Evolutionary conservation across 2,888 invertebrate genomes (phyloP), one percentile per base, ranked within the genome.

Genomic region (Danaus chrysippus): DNA sequence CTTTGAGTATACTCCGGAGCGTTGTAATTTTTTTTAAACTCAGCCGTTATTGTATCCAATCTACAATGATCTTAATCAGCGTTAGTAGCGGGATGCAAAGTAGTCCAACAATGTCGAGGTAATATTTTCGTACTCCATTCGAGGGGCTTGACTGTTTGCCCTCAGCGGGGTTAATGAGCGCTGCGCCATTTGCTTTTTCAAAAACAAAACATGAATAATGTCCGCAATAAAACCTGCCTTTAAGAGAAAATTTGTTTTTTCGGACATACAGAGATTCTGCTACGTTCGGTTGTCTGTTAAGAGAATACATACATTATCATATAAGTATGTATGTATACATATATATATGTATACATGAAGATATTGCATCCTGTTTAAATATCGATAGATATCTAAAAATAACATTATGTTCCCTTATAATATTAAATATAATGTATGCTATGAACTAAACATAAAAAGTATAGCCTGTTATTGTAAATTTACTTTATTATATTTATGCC

Each of bases 401-500:
- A 6, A 34, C 2, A 34, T 34, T 34, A 34, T 34, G 23, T 34
- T 2, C 0, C 6, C 23, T 34, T 34, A 34, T 34, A 34, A 34
- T 34, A 34, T 34, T 34, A 34, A 34, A 34, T 34, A 2, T 34
- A 34, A 34, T 34, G 8, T 34, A 34, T 17, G 17, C 17, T 17
- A 49, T 49, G 17, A 15, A 49, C 55, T 54, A 56, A 61, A 64
- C 23, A 6, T 34, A 64, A 64, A 58, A 23, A 17, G 19, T 56
- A 41, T 52, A 23, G 61, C 41, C 42, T 55, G 44, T 63, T 55
- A 46, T 34, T 5, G 6, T 58, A 44, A 61, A 55, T 55, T 57
- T 58, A 56, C 46, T 49, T 65, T 70, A 70, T 76, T 73, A 75
- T 69, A 68, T 69, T 67, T 63, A 72, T 65, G 67, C 65, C 56